A percentile compares a stretch with the other conserved stretches of the same genome.
These are phyloP conservation scores for Dasypogon diadema DNA, from an alignment of 2,888 invertebrate genomes.

Conservation along the genomic window DNA sequence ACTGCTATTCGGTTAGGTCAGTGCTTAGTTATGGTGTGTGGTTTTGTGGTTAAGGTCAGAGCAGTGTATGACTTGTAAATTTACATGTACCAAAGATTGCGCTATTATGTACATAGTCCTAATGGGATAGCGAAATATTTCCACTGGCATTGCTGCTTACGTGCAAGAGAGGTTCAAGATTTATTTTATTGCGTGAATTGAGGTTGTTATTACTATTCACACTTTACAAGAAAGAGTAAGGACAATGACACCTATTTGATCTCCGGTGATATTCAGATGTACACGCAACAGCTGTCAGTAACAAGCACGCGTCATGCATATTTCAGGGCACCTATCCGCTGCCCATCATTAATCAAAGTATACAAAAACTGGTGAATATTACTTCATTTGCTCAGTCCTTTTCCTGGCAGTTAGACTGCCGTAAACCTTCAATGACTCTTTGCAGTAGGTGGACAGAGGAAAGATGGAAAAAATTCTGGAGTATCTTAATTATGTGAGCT, in stretches of 20 bases:
- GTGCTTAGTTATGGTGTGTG: background rate
- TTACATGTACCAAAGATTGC: background rate
- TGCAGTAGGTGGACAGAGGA: too few species aligned
- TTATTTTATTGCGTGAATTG: too few species aligned
- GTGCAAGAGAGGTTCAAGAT: too few species aligned
- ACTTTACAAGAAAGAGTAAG: too few species aligned
- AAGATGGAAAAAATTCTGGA: too few species aligned
- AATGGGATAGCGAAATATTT: too few species aligned
- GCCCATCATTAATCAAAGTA: background rate
- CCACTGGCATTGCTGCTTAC: too few species aligned
- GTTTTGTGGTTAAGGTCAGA: background rate
- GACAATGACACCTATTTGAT: background rate
- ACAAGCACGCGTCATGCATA: background rate
- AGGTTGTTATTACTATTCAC: too few species aligned
- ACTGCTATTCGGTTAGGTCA: too few species aligned
- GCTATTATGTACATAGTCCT: too few species aligned
- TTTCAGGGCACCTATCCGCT: background rate
- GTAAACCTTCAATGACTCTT: too few species aligned
- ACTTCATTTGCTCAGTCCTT: background rate
- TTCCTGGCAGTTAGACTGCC: background rate
- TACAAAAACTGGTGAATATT: background rate
- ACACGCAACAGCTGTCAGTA: background rate
- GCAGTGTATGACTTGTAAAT: background rate
- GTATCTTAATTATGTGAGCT: too few species aligned
- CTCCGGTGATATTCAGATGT: background rate